Conservation (phyloP, 2,888 invertebrate genomes). For the Melangyna quadrimaculata region DNA sequence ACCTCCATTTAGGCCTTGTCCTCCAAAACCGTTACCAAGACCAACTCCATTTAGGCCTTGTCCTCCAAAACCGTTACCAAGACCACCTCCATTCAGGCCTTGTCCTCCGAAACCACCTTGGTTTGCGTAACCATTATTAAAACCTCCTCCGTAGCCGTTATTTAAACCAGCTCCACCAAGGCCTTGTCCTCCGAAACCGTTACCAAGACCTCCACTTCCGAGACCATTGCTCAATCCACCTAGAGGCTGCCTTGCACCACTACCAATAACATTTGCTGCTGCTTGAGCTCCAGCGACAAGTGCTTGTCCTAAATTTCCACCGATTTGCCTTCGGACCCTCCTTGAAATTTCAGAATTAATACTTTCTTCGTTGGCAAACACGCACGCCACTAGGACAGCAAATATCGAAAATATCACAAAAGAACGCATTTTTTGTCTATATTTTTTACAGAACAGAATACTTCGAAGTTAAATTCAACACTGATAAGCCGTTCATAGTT, state of each 20-base stretch:
- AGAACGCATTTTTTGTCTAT: not conserved
- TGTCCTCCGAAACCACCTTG: not conserved
- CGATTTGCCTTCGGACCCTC: slow-evolving; percentile 1
- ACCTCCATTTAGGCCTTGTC: not conserved
- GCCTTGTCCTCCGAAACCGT: not conserved
- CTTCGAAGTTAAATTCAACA: not conserved
- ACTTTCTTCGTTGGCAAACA: not conserved
- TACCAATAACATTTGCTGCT: not conserved
- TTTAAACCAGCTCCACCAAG: not conserved
- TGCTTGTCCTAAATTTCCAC: slow-evolving; percentile 5
- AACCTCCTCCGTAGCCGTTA: not conserved
- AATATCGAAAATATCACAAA: slow-evolving; percentile 19
- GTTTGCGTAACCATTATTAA: not conserved
- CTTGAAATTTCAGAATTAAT: not conserved
- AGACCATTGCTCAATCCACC: not conserved
- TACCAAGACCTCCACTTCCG: not conserved
- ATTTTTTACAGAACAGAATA: not conserved
- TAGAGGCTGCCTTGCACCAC: not conserved
- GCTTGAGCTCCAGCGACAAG: slow-evolving; percentile 2
- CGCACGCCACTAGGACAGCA: not conserved
- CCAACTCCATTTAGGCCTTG: not conserved
- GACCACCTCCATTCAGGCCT: not conserved
- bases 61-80: not conserved
- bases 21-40: not conserved
- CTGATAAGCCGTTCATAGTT: not conserved